Conservation (phyloP, 1,140 invertebrate species). For the Drosophila parvula region DNA sequence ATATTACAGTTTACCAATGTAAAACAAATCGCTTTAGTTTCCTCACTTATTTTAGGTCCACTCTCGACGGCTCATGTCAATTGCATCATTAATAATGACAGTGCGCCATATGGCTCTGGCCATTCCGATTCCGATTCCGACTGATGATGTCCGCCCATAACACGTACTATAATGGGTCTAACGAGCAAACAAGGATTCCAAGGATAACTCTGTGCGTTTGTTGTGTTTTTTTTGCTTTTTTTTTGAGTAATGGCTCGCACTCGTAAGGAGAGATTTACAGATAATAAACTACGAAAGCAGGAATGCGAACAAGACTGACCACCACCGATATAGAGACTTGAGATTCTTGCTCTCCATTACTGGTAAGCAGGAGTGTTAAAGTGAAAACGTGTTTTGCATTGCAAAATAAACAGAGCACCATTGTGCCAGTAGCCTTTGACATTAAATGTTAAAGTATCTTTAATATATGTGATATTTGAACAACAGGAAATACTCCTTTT, state of each 20-base stretch:
- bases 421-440: not conserved
- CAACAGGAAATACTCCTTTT: not conserved
- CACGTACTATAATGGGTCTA: conserved; percentile 49
- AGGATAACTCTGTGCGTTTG: not conserved
- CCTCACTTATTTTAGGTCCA: conserved; percentile 10
- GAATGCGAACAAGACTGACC: conserved; percentile 1
- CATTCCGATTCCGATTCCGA: conserved; percentile 13
- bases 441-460: not conserved
- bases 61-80: conserved; percentile 53
- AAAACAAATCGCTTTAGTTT: conserved; percentile 21
- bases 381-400: conserved; percentile 56
- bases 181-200: conserved; percentile 27
- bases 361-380: conserved; percentile 13
- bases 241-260: conserved; percentile 65
- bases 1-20: too few species aligned
- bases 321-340: conserved; percentile 17
- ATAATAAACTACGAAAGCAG: conserved; percentile 48
- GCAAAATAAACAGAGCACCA: conserved; percentile 21
- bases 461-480: too few species aligned
- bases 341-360: conserved; percentile 15
- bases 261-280: conserved; percentile 53
- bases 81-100: conserved; percentile 76
- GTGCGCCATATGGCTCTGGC: conserved; percentile 46
- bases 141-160: conserved; percentile 36
- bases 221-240: conserved; percentile 26